Evolutionary conservation across 2,113 vertebrate species (phyloP), one percentile per base, ranked within the genome.

Genomic region (Propithecus coquereli): DNA sequence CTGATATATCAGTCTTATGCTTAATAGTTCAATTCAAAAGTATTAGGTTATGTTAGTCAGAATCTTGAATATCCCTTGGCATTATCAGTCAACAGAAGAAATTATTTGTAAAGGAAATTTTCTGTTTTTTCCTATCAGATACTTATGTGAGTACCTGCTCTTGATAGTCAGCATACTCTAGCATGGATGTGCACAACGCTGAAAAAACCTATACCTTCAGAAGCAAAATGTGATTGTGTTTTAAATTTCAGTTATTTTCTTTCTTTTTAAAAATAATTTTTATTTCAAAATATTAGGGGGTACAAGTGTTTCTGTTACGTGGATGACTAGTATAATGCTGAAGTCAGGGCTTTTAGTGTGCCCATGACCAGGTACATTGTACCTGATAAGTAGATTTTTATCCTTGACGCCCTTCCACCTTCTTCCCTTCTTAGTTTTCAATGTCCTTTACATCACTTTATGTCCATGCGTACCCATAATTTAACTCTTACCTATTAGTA

Each of bases 191-290:
- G 1, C 27, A 37, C 4, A 25, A 66, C 18, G 5, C 34, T 77
- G 23, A 47, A 63, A 61, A 43, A 94, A 54, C 3, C 6, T 63
- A 10, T 23, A 74, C 8, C 11, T 63, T 85, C 37, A 52, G 47
- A 90, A 61, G 50, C 47, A 80, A 74, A 68, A 47, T 74, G n/a
- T 87, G 45, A 77, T 85, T 52, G 4, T 47, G 20, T 84, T 95
- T 94, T 90, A 61, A 30, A 63, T 83, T 81, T 87, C 81, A 84
- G 74, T 82, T 87, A 66, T 79, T 92, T 90, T 87, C 37, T 90
- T 87, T 27, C 61, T 63, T 12, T 30, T 30, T 30, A 30, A 63
- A 63, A 63, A 63, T 63, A 63, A 63, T 63, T 27, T 63, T 63
- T 30, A 63, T 63, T 30, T 63, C 27, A 27, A 63, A 63, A 63